Percentiles rank a stretch among this genome's conserved stretches.
phyloP scores from a whole-genome alignment of 2,797 vertebrate genomes.

The Enteromius anoplus region DNA sequence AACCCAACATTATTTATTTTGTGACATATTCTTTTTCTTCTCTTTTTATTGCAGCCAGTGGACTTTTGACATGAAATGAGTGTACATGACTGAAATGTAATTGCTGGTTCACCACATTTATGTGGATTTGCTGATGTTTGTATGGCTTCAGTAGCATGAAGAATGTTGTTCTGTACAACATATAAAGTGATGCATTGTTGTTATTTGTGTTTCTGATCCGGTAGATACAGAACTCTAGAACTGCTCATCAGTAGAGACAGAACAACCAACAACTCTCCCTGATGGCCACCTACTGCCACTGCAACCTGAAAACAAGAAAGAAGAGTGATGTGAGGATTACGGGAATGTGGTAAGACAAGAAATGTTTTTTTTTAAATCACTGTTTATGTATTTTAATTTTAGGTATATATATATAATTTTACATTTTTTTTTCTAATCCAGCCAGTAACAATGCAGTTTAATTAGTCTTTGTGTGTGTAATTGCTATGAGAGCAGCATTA shows the following conservation, averaged over 20 bases:
- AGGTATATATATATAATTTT: background rate
- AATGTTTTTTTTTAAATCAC: background rate
- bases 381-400: background rate
- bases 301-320: slow-evolving; percentile 9
- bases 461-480: background rate
- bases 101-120: background rate
- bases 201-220: background rate
- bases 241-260: background rate
- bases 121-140: background rate
- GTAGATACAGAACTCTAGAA: background rate
- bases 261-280: slow-evolving; percentile 3
- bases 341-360: background rate
- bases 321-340: background rate
- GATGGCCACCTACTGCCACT: background rate
- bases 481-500: background rate
- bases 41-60: background rate
- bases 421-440: background rate
- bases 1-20: background rate
- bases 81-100: background rate
- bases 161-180: background rate
- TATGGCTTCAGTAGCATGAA: background rate
- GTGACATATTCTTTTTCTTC: background rate
- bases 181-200: background rate
- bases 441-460: background rate
- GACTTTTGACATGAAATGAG: background rate